Conservation (phyloP, 2,888 invertebrate species). For the Podotricha telesiphe region DNA sequence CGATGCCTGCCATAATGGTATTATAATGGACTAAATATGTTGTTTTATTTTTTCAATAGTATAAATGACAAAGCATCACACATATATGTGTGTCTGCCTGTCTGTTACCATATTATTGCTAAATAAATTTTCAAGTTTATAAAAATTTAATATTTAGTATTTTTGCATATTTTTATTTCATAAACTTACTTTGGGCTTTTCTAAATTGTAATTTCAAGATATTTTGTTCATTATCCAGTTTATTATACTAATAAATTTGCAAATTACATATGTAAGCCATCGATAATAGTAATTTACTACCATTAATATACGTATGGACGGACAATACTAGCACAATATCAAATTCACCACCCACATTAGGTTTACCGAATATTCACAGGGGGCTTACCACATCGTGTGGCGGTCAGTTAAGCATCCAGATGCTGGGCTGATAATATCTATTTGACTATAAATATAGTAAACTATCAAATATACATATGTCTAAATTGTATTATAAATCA, state of each 20-base stretch:
- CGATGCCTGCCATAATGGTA: too few species aligned
- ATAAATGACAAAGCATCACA: too few species aligned
- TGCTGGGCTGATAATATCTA: slow-evolving; percentile 10
- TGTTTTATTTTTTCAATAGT: too few species aligned
- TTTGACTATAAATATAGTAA: background rate
- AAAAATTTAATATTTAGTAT: too few species aligned
- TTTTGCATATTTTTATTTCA: too few species aligned
- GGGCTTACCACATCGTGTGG: slow-evolving; percentile 28
- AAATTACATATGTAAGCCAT: background rate
- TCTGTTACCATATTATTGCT: too few species aligned
- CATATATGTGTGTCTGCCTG: too few species aligned
- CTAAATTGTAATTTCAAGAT: background rate
- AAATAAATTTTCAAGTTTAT: too few species aligned
- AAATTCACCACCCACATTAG: slow-evolving; percentile 26
- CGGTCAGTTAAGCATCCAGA: slow-evolving; percentile 28
- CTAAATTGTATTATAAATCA: background rate
- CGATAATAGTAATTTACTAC: background rate
- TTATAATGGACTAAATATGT: too few species aligned
- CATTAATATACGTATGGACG: background rate
- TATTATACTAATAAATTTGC: background rate
- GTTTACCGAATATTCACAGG: slow-evolving; percentile 26
- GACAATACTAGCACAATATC: slow-evolving; percentile 20
- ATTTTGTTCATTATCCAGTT: background rate
- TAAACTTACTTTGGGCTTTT: too few species aligned
- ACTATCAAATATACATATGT: background rate